Percentiles rank a stretch among this genome's conserved stretches.
These are phyloP conservation scores for Carpatolechia fugitivella DNA, from an alignment of 2,888 invertebrate genomes.

Conservation along the genomic window DNA sequence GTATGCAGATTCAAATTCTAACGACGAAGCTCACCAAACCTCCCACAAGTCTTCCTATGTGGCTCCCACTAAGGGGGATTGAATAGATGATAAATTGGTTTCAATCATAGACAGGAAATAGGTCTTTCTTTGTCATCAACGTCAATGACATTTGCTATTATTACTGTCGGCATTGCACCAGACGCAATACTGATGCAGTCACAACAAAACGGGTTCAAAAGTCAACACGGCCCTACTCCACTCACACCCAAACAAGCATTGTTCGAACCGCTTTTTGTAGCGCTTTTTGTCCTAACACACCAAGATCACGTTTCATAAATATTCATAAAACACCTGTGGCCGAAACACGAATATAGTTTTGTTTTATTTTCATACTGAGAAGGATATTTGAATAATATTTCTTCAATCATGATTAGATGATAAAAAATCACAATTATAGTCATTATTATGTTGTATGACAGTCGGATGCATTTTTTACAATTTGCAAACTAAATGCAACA, in stretches of 20 bases:
- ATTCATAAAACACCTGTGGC: background rate
- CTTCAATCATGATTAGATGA: background rate
- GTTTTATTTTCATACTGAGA: background rate
- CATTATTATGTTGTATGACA: too few species aligned
- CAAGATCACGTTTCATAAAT: background rate
- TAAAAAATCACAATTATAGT: too few species aligned
- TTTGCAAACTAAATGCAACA: background rate
- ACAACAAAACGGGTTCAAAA: slow-evolving; percentile 38
- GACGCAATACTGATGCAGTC: slow-evolving; percentile 37
- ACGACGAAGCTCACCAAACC: too few species aligned
- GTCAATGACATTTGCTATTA: background rate
- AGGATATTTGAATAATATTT: background rate
- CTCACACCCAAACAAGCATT: slow-evolving; percentile 36
- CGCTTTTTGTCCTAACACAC: slow-evolving; percentile 2
- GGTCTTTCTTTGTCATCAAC: background rate
- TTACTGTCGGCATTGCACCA: slow-evolving; percentile 16
- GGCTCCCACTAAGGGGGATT: too few species aligned
- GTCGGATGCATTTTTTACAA: too few species aligned
- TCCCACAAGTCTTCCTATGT: too few species aligned
- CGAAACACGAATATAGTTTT: slow-evolving; percentile 1
- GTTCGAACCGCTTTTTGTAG: slow-evolving; percentile 8
- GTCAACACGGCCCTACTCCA: slow-evolving; percentile 23
- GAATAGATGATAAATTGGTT: too few species aligned
- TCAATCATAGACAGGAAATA: background rate
- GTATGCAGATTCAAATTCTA: too few species aligned